A percentile compares a stretch with the other conserved stretches of the same genome.
These are phyloP conservation scores for Perca schrenkii DNA, from an alignment of 2,113 vertebrate genomes.

Conservation along the genomic window DNA sequence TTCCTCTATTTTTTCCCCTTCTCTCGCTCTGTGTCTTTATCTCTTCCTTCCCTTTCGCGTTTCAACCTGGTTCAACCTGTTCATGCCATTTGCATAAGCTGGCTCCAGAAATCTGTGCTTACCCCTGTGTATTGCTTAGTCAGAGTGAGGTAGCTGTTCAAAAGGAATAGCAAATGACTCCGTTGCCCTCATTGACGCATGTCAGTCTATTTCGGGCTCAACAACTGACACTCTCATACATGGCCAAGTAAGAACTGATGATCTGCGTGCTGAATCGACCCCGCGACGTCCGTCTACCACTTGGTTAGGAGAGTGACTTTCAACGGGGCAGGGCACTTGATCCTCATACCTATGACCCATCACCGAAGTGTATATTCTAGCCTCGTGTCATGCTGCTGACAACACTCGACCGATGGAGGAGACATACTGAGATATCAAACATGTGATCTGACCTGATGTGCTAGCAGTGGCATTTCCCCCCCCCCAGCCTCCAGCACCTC, in stretches of 20 bases:
- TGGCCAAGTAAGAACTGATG: slow-evolving; percentile 70
- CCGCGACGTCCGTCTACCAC: slow-evolving; percentile 43
- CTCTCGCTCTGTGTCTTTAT: slow-evolving; percentile 32
- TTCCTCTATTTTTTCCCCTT: not conserved
- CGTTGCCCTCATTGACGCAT: slow-evolving; percentile 74
- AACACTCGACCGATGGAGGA: slow-evolving; percentile 30
- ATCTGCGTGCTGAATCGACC: slow-evolving; percentile 61
- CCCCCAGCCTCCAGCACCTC: slow-evolving; percentile 44
- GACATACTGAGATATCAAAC: slow-evolving; percentile 58
- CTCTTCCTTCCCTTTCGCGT: slow-evolving; percentile 17
- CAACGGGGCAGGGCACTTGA: slow-evolving; percentile 44
- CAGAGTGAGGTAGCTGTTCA: slow-evolving; percentile 61
- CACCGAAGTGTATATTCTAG: slow-evolving; percentile 41
- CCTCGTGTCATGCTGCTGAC: slow-evolving; percentile 64
- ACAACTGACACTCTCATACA: slow-evolving; percentile 64
- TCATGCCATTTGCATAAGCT: slow-evolving; percentile 69
- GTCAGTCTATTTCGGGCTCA: slow-evolving; percentile 80
- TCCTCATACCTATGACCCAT: slow-evolving; percentile 52
- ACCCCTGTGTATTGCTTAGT: slow-evolving; percentile 47
- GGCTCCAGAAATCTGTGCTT: slow-evolving; percentile 48
- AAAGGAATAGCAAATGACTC: slow-evolving; percentile 75
- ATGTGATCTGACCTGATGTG: slow-evolving; percentile 68
- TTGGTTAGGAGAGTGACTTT: slow-evolving; percentile 50
- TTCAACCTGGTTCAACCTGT: slow-evolving; percentile 46
- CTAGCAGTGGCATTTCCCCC: slow-evolving; percentile 57